Percentiles rank a stretch among this genome's conserved stretches.
phyloP scores from a whole-genome alignment of 1,140 invertebrate genomes.

The Brachionus manjavacas region DNA sequence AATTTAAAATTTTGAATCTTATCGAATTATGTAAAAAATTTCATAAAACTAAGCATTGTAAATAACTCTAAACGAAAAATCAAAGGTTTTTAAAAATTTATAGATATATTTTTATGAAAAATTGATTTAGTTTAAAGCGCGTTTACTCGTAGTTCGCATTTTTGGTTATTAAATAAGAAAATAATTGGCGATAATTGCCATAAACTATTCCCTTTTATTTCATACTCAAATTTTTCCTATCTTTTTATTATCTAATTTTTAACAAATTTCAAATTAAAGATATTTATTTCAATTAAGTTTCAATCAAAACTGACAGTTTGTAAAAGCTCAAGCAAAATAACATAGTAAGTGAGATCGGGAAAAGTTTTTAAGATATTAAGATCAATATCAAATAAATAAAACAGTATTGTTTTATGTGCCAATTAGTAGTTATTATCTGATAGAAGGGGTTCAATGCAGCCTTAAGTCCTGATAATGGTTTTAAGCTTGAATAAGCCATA shows the following conservation, averaged over 20 bases:
- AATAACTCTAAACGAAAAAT: too few relatives aligned
- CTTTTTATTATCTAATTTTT: background rate
- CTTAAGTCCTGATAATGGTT: background rate
- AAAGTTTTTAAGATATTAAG: constrained; percentile 15
- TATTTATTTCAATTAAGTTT: constrained; percentile 34
- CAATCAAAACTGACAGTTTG: constrained; percentile 34
- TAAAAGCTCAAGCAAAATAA: background rate
- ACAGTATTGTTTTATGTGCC: background rate
- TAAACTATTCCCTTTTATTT: background rate
- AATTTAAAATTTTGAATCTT: too few relatives aligned
- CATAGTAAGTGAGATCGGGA: background rate
- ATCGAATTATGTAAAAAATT: too few relatives aligned
- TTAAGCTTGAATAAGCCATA: background rate
- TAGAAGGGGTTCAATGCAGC: background rate
- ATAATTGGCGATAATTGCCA: background rate
- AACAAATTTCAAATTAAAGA: constrained; percentile 20
- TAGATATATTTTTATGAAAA: background rate
- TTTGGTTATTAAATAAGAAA: background rate
- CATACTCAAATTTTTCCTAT: background rate
- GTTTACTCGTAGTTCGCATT: background rate
- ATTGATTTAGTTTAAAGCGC: background rate
- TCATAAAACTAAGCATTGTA: too few relatives aligned
- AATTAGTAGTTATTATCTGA: background rate
- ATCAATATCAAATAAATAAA: constrained; percentile 1
- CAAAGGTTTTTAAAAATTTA: background rate